Evolutionary conservation across 2,888 invertebrate genomes (phyloP).

Genomic region (Diaprepes abbreviatus): DNA sequence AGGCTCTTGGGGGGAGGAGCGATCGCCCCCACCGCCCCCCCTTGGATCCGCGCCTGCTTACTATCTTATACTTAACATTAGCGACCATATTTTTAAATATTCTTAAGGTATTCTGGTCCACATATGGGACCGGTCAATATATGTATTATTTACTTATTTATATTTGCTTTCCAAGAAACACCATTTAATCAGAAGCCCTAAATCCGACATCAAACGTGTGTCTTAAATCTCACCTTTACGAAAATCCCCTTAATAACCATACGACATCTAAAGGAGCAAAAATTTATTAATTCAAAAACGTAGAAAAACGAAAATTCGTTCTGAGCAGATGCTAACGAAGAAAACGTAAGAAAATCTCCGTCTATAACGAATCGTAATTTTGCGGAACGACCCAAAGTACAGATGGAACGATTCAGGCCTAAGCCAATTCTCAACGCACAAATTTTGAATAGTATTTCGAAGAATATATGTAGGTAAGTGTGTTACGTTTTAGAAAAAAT

Average conservation of each 20-base stretch:
- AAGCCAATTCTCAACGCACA: constrained; percentile 61
- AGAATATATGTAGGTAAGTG: constrained; percentile 56
- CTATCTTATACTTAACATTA: too few species aligned
- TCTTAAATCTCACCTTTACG: constrained; percentile 4
- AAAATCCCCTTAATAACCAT: constrained; percentile 4
- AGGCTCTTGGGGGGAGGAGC: too few species aligned
- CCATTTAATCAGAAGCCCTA: not conserved
- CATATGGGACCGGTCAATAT: too few species aligned
- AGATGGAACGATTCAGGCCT: constrained; percentile 54
- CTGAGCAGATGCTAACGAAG: constrained; percentile 62
- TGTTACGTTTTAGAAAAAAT: constrained; percentile 42
- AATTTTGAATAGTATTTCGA: constrained; percentile 58
- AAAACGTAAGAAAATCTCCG: constrained; percentile 59
- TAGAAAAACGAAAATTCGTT: constrained; percentile 61
- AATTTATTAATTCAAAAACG: constrained; percentile 33
- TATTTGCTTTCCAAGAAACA: not conserved
- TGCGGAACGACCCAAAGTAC: constrained; percentile 59
- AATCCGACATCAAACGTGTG: constrained; percentile 37
- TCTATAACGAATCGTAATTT: constrained; percentile 64
- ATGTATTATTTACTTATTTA: too few species aligned
- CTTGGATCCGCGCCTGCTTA: too few species aligned
- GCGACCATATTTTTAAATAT: too few species aligned
- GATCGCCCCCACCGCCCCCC: too few species aligned
- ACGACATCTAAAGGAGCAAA: constrained; percentile 21
- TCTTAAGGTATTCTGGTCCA: too few species aligned